phyloP scores from a whole-genome alignment of 2,888 invertebrate genomes.

The Priocnemis perturbator region DNA sequence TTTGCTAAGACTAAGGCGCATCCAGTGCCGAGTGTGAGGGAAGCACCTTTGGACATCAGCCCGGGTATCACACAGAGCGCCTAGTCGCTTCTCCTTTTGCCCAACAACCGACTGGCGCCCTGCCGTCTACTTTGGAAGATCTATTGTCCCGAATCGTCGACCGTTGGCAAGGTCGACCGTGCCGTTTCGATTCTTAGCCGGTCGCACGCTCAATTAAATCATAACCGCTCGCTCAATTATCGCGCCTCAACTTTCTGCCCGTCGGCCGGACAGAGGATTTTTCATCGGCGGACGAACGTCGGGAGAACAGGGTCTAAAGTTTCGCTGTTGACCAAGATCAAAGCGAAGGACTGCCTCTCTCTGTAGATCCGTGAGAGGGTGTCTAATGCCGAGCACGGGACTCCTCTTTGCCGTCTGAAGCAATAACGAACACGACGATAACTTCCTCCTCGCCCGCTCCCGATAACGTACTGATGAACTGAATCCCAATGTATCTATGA shows the following conservation, averaged over 20 bases:
- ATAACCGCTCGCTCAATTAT: no score
- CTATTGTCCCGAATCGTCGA: constrained; percentile 65
- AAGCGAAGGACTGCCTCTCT: constrained; percentile 60
- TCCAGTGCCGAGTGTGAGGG: constrained; percentile 66
- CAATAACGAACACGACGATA: constrained; percentile 64
- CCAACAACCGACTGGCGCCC: constrained; percentile 28
- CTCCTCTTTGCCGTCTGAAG: constrained; percentile 62
- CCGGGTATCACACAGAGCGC: constrained; percentile 67
- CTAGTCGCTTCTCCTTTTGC: constrained; percentile 52
- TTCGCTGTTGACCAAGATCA: constrained; percentile 73
- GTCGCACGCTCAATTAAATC: no score
- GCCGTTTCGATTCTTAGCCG: no score
- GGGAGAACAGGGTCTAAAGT: constrained; percentile 62
- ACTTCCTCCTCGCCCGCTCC: constrained; percentile 26
- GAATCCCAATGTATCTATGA: no score
- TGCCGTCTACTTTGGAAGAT: constrained; percentile 54
- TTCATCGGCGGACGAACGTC: not conserved
- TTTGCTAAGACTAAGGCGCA: constrained; percentile 71
- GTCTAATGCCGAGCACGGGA: constrained; percentile 51
- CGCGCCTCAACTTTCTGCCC: no score
- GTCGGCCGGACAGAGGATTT: not conserved
- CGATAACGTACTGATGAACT: not conserved
- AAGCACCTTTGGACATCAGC: constrained; percentile 75
- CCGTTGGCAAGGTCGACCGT: not conserved
- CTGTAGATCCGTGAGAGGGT: constrained; percentile 52